Evolutionary conservation across 2,797 vertebrate genomes (phyloP).

Genomic region (Acanthopagrus latus): DNA sequence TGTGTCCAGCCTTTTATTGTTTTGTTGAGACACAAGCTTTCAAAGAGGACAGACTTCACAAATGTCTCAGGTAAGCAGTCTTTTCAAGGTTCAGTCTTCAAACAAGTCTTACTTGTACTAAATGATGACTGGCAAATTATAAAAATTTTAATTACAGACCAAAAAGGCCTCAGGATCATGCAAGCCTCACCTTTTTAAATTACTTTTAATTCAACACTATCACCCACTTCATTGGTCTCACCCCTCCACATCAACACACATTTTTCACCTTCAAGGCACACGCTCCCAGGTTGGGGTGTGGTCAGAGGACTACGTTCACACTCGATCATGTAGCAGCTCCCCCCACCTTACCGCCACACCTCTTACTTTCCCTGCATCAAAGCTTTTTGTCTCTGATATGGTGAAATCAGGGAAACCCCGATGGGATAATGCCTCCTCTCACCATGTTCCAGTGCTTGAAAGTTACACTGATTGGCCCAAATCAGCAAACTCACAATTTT

Average conservation of each 20-base stretch:
- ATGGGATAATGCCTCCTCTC: neutral
- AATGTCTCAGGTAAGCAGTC: neutral
- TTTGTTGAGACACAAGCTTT: conserved; percentile 6
- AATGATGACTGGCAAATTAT: neutral
- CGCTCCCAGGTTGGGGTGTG: neutral
- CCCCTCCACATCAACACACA: neutral
- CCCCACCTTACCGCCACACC: neutral
- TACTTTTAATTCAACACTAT: neutral
- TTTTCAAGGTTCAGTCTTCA: neutral
- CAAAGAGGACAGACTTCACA: conserved; percentile 16
- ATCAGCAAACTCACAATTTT: neutral
- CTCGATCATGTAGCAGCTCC: neutral
- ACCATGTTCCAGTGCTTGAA: neutral
- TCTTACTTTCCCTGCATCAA: conserved; percentile 12
- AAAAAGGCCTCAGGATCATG: neutral
- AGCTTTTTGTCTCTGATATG: neutral
- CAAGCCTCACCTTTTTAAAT: neutral
- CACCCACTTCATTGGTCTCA: neutral
- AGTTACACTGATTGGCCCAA: neutral
- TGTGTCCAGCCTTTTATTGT: neutral
- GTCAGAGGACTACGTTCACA: conserved; percentile 5
- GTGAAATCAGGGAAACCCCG: neutral
- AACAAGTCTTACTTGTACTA: neutral
- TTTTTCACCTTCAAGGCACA: neutral
- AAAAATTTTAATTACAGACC: neutral